Percentiles rank a stretch among this genome's conserved stretches.
These are phyloP conservation scores for Bambusicola thoracicus DNA, from an alignment of 2,113 vertebrate species.

Conservation along the genomic window DNA sequence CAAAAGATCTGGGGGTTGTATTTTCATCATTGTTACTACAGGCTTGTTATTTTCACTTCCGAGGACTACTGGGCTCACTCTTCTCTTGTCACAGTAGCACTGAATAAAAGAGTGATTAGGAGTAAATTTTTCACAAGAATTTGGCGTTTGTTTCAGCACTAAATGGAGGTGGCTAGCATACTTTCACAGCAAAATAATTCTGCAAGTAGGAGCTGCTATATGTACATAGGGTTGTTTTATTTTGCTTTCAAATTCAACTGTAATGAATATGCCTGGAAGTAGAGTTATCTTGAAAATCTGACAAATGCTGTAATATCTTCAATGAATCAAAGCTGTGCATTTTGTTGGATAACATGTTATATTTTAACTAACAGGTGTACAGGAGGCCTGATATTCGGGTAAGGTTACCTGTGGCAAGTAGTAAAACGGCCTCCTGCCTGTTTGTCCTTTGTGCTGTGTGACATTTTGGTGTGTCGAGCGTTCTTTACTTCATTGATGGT, in stretches of 20 bases:
- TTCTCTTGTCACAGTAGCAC: conserved; percentile 1
- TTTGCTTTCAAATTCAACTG: neutral
- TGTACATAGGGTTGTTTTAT: neutral
- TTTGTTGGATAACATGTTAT: conserved; percentile 76
- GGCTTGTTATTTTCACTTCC: neutral
- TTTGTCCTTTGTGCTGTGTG: conserved; percentile 79
- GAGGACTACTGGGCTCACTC: neutral
- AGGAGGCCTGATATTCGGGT: conserved; percentile 87
- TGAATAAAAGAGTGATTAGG: conserved; percentile 1
- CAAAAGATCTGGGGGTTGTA: neutral
- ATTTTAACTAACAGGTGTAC: conserved; percentile 89
- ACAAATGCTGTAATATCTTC: neutral
- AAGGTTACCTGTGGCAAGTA: conserved; percentile 78
- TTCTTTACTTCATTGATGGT: conserved; percentile 68
- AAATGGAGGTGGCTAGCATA: neutral
- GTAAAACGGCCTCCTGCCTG: conserved; percentile 74
- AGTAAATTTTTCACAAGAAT: neutral
- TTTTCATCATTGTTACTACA: neutral
- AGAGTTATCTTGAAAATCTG: neutral
- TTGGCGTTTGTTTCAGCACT: neutral
- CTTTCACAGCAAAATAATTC: neutral
- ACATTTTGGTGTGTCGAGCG: conserved; percentile 64
- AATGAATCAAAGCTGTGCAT: conserved; percentile 1
- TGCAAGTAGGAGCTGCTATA: neutral
- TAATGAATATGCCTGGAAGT: neutral